phyloP scores from a whole-genome alignment of 2,797 vertebrate genomes.

The Cryptoblepharus egeriae region DNA sequence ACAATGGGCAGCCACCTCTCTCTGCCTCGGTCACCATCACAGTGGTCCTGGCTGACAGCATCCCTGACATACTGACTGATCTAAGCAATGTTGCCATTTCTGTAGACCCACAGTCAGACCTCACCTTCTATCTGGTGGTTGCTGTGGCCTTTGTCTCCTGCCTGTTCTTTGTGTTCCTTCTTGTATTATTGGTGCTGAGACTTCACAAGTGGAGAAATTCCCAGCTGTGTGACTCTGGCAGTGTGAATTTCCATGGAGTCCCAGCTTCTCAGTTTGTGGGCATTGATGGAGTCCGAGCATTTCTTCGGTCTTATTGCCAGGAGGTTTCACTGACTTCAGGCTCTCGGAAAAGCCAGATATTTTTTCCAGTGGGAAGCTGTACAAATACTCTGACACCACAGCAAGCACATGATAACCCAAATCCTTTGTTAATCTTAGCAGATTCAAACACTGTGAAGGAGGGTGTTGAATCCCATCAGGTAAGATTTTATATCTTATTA shows the following conservation, averaged over 20 bases:
- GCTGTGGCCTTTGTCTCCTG: conserved; percentile 51
- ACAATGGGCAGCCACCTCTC: neutral
- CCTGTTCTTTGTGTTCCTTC: conserved; percentile 35
- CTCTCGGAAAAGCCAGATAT: conserved; percentile 21
- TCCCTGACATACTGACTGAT: conserved; percentile 15
- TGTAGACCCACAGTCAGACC: neutral
- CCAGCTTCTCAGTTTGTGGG: conserved; percentile 47
- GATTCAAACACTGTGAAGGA: neutral
- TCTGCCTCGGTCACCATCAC: conserved; percentile 5
- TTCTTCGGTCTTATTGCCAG: conserved; percentile 59
- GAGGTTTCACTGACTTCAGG: conserved; percentile 24
- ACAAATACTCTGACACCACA: neutral
- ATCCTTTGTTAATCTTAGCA: neutral
- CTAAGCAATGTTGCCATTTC: neutral
- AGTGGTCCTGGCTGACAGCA: conserved; percentile 48
- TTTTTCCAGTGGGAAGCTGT: conserved; percentile 12
- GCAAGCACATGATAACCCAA: neutral
- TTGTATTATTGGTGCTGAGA: neutral
- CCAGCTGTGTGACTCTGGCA: conserved; percentile 13
- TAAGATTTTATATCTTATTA: neutral
- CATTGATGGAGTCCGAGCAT: conserved; percentile 51
- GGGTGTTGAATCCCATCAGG: neutral
- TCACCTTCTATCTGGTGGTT: conserved; percentile 21
- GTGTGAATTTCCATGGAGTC: conserved; percentile 38
- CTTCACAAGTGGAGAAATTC: conserved; percentile 20